Conservation (phyloP, 2,113 vertebrate species). For the Ornithorhynchus anatinus region DNA sequence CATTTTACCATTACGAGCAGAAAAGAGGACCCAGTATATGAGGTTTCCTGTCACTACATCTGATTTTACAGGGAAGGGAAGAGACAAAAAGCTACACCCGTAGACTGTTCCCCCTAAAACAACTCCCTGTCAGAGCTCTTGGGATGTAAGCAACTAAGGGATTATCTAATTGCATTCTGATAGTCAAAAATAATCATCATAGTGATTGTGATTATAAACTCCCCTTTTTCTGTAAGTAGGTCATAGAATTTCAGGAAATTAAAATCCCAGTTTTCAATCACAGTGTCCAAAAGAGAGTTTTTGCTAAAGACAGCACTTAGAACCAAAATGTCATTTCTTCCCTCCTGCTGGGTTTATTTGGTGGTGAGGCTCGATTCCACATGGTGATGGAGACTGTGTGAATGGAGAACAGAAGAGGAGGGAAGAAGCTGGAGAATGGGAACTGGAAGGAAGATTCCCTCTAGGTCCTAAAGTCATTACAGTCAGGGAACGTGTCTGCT, state of each 20-base stretch:
- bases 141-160: neutral
- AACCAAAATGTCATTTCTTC: conserved; percentile 8
- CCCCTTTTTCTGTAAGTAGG: conserved; percentile 43
- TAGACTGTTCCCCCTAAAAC: too few relatives aligned
- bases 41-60: too few relatives aligned
- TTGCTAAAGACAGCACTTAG: conserved; percentile 17
- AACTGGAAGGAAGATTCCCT: too few relatives aligned
- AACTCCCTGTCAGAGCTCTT: too few relatives aligned
- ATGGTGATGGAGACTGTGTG: neutral
- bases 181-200: conserved; percentile 44
- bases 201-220: conserved; percentile 37
- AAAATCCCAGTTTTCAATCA: conserved; percentile 36
- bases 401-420: too few relatives aligned
- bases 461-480: too few relatives aligned
- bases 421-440: too few relatives aligned
- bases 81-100: too few relatives aligned
- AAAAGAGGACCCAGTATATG: too few relatives aligned
- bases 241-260: conserved; percentile 42
- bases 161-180: conserved; percentile 12
- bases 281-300: conserved; percentile 6
- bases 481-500: too few relatives aligned
- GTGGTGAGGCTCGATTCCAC: neutral
- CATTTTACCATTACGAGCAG: too few relatives aligned
- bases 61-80: too few relatives aligned
- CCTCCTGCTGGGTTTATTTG: conserved; percentile 2